Base-by-base conservation (phyloP, 2,888 invertebrate species). In the Plebejus melissa region DNA sequence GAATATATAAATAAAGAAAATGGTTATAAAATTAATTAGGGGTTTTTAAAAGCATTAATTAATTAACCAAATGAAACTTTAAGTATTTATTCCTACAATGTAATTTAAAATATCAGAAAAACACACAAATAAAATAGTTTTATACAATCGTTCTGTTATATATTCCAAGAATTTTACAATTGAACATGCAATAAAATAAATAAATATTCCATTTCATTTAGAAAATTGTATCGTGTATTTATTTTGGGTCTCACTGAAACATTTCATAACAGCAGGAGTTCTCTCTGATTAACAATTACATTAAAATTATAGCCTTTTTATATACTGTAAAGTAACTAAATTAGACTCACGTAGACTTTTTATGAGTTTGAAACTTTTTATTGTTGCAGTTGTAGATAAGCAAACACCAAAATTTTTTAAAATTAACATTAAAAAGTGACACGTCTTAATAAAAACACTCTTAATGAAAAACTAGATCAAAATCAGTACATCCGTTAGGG, bases 241-340 rank as follows among this genome's bases (percentile, higher is more conserved):
- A 65, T 65, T 65, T 65, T 36, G 32, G 65, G 16, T 36, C 16
- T 32, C 32, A 13, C 32, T 65, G 65, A 5, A 13, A 65, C 32
- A 13, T 65, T 36, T 65, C 32, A 16, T 32, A 65, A 65, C 65
- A 65, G 65, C 65, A 16, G 65, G 65, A 32, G 65, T 65, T 65
- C 65, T 36, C 32, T 65, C 13, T 65, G 32, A 65, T 65, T 65
- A 65, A 36, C 65, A 65, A 65, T 65, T 32, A 32, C 32, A 65
- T 65, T 65, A 65, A 65, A 13, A 16, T 65, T 65, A 65, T 65
- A 36, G 65, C 32, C 65, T 2, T 65, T 65, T 36, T 65, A 65
- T 65, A 65, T 32, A 65, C 32, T 65, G 32, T 13, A 36, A 32
- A 22, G 65, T 65, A 65, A 32, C 13, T 5, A 65, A 65, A 65